These are phyloP conservation scores for Tamandua tetradactyla DNA, from an alignment of 2,797 vertebrate species.

Conservation along the genomic window DNA sequence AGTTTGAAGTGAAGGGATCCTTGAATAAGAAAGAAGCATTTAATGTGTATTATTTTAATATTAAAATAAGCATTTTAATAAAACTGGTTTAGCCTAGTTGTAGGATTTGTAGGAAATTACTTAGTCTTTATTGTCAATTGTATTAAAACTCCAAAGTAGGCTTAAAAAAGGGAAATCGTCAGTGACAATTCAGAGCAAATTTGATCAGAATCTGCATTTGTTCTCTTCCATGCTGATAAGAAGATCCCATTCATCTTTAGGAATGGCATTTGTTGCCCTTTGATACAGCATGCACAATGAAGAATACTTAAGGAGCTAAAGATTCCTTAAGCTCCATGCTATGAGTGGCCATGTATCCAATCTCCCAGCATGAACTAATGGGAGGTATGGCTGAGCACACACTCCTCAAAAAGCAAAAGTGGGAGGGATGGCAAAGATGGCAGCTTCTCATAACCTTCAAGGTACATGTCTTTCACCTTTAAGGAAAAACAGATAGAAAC, in stretches of 20 bases:
- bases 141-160: background rate
- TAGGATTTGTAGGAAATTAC: background rate
- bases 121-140: background rate
- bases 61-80: no score
- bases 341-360: background rate
- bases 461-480: background rate
- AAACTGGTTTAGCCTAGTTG: background rate
- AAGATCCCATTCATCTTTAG: background rate
- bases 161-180: background rate
- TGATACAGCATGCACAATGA: background rate
- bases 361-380: background rate
- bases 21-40: background rate
- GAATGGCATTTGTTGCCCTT: background rate
- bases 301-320: no score
- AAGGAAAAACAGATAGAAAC: background rate
- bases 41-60: no score
- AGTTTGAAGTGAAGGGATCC: constrained; percentile 11
- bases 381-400: background rate
- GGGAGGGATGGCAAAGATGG: background rate
- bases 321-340: background rate
- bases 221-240: background rate
- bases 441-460: background rate
- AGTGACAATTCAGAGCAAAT: constrained; percentile 8
- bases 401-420: background rate
- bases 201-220: background rate